Conservation (phyloP, 2,113 vertebrate genomes). For the Raphicerus campestris region DNA sequence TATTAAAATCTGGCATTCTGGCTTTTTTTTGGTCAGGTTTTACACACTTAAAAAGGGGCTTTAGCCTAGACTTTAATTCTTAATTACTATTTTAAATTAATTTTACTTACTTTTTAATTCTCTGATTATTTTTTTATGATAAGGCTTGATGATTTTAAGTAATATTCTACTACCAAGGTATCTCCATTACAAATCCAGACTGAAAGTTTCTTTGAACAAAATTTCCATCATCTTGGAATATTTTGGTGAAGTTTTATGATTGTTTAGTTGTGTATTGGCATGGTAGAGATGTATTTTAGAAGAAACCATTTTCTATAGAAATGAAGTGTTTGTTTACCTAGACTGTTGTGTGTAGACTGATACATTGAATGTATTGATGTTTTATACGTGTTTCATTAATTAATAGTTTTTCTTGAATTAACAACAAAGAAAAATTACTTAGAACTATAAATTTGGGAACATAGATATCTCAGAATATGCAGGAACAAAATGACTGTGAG, state of each 20-base stretch:
- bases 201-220: not conserved
- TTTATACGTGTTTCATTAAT: not conserved
- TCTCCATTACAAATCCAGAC: not conserved
- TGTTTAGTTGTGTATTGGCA: not conserved
- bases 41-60: not conserved
- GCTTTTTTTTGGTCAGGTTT: not conserved
- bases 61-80: not conserved
- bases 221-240: not conserved
- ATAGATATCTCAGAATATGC: not conserved
- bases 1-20: not conserved
- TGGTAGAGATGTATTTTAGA: not conserved
- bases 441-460: not conserved
- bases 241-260: not conserved
- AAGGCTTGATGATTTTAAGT: not conserved
- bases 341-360: not conserved
- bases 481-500: not conserved
- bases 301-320: not conserved
- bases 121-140: not conserved
- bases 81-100: not conserved
- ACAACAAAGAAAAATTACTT: not conserved
- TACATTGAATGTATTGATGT: not conserved
- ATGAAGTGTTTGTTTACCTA: not conserved
- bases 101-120: not conserved
- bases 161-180: not conserved
- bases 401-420: not conserved